Evolutionary conservation across 2,113 vertebrate species (phyloP).

Genomic region (Apteryx mantelli): DNA sequence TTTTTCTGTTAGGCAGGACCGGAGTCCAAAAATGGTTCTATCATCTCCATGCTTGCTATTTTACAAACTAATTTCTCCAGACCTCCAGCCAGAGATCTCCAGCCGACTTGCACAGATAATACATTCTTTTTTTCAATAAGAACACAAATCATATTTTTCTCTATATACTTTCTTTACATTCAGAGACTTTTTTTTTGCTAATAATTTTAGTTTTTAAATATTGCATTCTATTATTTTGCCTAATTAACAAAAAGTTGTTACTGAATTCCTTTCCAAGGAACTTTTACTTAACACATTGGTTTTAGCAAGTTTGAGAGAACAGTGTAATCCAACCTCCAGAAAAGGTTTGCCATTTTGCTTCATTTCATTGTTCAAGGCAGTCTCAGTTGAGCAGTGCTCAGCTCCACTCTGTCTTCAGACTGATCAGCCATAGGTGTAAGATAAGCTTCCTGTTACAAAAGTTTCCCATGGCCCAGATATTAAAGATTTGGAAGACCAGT

Average conservation of each 20-base stretch:
- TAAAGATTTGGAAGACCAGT: neutral
- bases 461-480: neutral
- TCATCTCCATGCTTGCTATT: neutral
- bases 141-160: rapidly evolving
- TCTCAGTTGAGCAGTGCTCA: neutral
- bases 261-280: neutral
- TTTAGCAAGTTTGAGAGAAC: neutral
- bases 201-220: neutral
- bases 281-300: neutral
- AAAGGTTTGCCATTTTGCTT: neutral
- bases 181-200: neutral
- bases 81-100: neutral
- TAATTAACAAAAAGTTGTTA: neutral
- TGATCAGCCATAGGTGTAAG: neutral
- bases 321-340: neutral
- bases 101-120: neutral
- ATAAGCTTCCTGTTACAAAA: neutral
- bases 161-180: neutral
- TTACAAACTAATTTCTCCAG: neutral
- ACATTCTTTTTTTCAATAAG: neutral
- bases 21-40: rapidly evolving
- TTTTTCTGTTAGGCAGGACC: neutral
- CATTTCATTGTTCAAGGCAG: neutral
- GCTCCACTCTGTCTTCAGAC: neutral
- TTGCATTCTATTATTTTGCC: neutral